Conservation (phyloP, 2,113 vertebrate species). For the Chloroceryle aenea region DNA sequence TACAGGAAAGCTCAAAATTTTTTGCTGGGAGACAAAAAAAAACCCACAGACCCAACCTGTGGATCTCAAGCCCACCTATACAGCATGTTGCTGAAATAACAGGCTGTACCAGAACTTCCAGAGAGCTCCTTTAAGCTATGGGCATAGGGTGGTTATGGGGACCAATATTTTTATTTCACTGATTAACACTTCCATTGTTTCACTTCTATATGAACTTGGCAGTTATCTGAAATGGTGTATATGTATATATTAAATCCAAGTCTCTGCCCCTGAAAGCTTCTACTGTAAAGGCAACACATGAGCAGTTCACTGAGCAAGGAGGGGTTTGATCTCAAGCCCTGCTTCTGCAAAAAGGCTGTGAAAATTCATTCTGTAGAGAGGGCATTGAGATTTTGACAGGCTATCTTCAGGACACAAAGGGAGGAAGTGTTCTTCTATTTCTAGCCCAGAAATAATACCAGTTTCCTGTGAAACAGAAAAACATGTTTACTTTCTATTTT, state of each 20-base stretch:
- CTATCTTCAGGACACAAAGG: slow-evolving; percentile 39
- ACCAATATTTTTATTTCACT: slow-evolving; percentile 12
- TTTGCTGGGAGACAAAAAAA: not conserved
- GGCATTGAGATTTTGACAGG: not conserved
- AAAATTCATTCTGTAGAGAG: not conserved
- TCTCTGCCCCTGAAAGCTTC: not conserved
- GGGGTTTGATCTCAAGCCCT: not conserved
- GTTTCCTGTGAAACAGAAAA: slow-evolving; percentile 44
- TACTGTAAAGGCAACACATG: not conserved
- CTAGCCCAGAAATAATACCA: slow-evolving; percentile 24
- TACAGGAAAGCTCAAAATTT: not conserved
- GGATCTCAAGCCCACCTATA: not conserved
- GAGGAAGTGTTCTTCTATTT: slow-evolving; percentile 40
- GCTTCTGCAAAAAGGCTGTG: not conserved
- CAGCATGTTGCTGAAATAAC: not conserved
- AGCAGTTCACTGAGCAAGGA: not conserved
- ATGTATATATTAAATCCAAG: not conserved
- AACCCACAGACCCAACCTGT: not conserved
- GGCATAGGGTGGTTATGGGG: not conserved
- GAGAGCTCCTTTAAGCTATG: not conserved
- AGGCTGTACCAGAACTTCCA: not conserved
- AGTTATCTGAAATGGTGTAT: not conserved
- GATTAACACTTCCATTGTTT: slow-evolving; percentile 38
- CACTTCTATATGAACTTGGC: not conserved
- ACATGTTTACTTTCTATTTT: slow-evolving; percentile 44